A percentile compares a stretch with the other conserved stretches of the same genome.
Evolutionary conservation across 2,888 invertebrate genomes (phyloP).

Genomic region (Synergus japonicus): DNA sequence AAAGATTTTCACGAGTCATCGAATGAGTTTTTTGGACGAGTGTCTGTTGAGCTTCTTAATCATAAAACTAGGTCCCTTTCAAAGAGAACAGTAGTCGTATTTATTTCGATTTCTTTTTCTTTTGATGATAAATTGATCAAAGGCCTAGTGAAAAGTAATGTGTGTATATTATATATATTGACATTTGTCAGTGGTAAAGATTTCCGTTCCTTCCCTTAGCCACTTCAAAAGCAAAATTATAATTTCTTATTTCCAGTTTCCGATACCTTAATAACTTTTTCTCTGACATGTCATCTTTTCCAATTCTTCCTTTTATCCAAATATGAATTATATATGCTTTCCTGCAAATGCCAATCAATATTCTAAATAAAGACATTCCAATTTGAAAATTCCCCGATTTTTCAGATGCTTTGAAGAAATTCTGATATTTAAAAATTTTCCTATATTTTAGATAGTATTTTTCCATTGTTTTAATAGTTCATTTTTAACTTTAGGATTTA

Average conservation of each 20-base stretch:
- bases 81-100: background rate
- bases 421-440: too few species aligned
- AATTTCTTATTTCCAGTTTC: constrained; percentile 4
- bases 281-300: background rate
- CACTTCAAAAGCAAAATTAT: background rate
- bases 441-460: background rate
- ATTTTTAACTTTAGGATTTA: background rate
- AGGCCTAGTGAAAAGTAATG: background rate
- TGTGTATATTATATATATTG: background rate
- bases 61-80: background rate
- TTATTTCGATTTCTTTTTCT: background rate
- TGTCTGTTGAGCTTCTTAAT: background rate
- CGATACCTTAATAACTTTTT: background rate
- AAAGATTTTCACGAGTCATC: background rate
- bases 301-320: background rate
- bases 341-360: too few species aligned
- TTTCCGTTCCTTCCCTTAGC: background rate
- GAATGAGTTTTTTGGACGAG: background rate
- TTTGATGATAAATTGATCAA: background rate
- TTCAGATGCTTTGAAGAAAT: too few species aligned
- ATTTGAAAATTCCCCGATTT: too few species aligned
- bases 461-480: background rate
- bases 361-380: too few species aligned
- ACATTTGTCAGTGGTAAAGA: background rate
- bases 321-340: background rate